phyloP scores from a whole-genome alignment of 2,888 invertebrate species.

The Fissipunctia ypsillon region DNA sequence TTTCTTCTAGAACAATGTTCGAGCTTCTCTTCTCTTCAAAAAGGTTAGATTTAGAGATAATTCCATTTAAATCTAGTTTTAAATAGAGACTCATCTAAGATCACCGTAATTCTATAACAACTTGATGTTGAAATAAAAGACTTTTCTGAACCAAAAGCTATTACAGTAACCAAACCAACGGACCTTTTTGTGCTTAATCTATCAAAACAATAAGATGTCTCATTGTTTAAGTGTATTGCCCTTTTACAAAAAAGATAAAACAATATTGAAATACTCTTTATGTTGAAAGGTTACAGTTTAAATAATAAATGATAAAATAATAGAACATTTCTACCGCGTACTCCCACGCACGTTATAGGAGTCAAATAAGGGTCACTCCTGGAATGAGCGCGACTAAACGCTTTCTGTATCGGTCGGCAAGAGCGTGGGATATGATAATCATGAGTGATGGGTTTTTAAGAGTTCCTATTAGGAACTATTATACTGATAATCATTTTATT shows the following conservation, averaged over 20 bases:
- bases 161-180: no score
- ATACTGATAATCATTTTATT: conserved; percentile 6
- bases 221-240: background rate
- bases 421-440: conserved; percentile 30
- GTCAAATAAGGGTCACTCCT: conserved; percentile 59
- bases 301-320: conserved; percentile 27
- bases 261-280: background rate
- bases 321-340: conserved; percentile 15
- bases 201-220: background rate
- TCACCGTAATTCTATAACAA: background rate
- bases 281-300: conserved; percentile 16
- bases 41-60: background rate
- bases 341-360: conserved; percentile 45
- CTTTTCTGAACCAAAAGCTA: background rate
- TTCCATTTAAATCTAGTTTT: background rate
- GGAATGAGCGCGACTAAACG: conserved; percentile 46
- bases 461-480: conserved; percentile 21
- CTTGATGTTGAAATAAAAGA: background rate
- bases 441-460: conserved; percentile 41
- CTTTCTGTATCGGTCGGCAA: conserved; percentile 32
- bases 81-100: background rate
- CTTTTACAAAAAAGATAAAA: background rate
- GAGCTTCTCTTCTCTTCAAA: background rate
- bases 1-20: background rate
- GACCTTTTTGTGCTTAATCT: background rate